Evolutionary conservation across 2,888 invertebrate species (phyloP).

Genomic region (Caenorhabditis doughertyi): DNA sequence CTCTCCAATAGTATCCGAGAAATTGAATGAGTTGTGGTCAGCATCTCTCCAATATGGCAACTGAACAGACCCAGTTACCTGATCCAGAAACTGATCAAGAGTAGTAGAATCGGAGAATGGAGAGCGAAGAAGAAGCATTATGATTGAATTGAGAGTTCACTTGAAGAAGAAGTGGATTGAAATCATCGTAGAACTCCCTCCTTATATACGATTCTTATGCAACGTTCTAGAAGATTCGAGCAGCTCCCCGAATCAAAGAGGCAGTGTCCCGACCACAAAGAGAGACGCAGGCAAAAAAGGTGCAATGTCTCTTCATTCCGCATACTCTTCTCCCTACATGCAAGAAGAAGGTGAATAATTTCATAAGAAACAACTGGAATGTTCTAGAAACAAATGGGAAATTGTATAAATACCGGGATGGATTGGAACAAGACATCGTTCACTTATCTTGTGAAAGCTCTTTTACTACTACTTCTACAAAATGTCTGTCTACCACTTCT

Average conservation of each 20-base stretch:
- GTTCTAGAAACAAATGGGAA: constrained; percentile 30
- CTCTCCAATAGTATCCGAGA: constrained; percentile 42
- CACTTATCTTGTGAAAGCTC: constrained; percentile 1
- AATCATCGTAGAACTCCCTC: neutral
- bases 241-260: neutral
- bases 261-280: neutral
- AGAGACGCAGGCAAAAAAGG: constrained; percentile 25
- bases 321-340: constrained; percentile 4
- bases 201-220: constrained; percentile 24
- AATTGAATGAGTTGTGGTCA: constrained; percentile 35
- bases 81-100: constrained; percentile 27
- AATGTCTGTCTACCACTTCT: constrained; percentile 50
- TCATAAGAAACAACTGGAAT: constrained; percentile 19
- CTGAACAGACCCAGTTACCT: constrained; percentile 34
- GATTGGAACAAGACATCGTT: neutral
- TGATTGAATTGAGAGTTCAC: neutral
- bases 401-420: constrained; percentile 13
- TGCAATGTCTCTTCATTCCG: constrained; percentile 1
- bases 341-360: neutral
- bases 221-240: constrained; percentile 16
- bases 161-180: neutral
- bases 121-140: constrained; percentile 38
- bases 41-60: constrained; percentile 46
- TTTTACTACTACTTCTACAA: neutral
- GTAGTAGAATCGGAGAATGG: constrained; percentile 19